Conservation (phyloP, 2,797 vertebrate species). For the Melanotaenia pygmaea region DNA sequence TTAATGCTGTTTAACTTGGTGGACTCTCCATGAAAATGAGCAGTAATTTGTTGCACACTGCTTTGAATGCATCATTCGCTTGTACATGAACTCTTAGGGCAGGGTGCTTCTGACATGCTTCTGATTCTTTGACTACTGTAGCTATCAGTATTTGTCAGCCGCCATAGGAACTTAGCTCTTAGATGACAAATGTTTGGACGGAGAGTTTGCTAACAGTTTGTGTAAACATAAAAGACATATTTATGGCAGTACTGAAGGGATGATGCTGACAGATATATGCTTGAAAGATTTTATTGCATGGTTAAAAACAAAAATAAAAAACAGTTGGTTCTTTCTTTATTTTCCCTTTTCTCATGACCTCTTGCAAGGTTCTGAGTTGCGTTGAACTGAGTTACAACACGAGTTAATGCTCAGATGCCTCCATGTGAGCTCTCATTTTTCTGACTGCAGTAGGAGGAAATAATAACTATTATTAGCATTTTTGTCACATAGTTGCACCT, state of each 20-base stretch:
- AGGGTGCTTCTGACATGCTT: neutral
- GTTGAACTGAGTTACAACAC: conserved; percentile 27
- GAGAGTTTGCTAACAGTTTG: neutral
- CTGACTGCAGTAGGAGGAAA: conserved; percentile 49
- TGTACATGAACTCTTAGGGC: neutral
- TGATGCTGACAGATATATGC: too few species aligned
- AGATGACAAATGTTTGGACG: conserved; percentile 23
- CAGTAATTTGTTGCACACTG: too few species aligned
- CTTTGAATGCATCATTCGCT: too few species aligned
- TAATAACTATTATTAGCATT: conserved; percentile 77
- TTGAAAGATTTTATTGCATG: too few species aligned
- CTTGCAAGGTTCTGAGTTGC: conserved; percentile 18
- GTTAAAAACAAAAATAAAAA: too few species aligned
- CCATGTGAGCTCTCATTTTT: conserved; percentile 48
- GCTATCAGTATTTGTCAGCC: neutral
- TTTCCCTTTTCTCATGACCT: conserved; percentile 9
- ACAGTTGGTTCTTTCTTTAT: neutral
- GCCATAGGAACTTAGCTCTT: conserved; percentile 7
- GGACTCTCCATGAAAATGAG: too few species aligned
- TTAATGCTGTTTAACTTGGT: too few species aligned
- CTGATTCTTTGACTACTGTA: conserved; percentile 19
- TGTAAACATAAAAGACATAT: neutral
- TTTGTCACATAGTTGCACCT: conserved; percentile 50
- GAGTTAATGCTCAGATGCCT: conserved; percentile 41
- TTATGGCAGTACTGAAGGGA: too few species aligned